Evolutionary conservation across 2,113 vertebrate genomes (phyloP).

Genomic region (Phyllopteryx taeniolatus): DNA sequence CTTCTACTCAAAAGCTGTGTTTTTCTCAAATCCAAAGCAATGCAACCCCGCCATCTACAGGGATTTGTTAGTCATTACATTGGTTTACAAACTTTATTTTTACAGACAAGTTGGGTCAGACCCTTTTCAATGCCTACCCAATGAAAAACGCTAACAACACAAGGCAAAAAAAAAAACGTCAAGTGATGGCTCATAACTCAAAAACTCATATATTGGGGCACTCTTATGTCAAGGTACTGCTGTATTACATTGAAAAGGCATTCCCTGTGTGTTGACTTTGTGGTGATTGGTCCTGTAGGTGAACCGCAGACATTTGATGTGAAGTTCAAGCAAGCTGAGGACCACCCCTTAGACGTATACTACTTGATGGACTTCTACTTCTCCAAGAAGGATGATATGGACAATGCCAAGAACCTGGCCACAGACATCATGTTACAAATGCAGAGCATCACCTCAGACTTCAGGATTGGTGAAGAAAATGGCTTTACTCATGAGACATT

Average conservation of each 20-base stretch:
- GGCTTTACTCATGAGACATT: neutral
- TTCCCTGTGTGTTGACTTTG: neutral
- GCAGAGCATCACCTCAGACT: constrained; percentile 91
- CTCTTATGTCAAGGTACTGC: too few relatives aligned
- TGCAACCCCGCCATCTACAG: too few relatives aligned
- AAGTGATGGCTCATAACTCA: too few relatives aligned
- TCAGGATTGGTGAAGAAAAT: constrained; percentile 83
- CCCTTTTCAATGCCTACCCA: too few relatives aligned
- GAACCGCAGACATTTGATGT: constrained; percentile 87
- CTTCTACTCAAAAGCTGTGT: too few relatives aligned
- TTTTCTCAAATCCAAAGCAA: too few relatives aligned
- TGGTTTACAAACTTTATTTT: too few relatives aligned
- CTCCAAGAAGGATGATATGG: constrained; percentile 96
- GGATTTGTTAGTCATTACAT: too few relatives aligned
- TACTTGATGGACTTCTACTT: constrained; percentile 97
- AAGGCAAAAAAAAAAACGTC: too few relatives aligned
- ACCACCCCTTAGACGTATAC: constrained; percentile 96
- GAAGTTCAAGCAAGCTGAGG: constrained; percentile 94
- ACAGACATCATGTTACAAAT: constrained; percentile 90
- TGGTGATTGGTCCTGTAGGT: constrained; percentile 66
- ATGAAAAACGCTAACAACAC: too few relatives aligned
- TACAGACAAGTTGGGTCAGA: too few relatives aligned
- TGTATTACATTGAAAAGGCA: neutral
- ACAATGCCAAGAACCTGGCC: constrained; percentile 94
- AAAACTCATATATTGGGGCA: too few relatives aligned